These are phyloP conservation scores for Seira musarum DNA, from an alignment of 2,888 invertebrate species.

Conservation along the genomic window DNA sequence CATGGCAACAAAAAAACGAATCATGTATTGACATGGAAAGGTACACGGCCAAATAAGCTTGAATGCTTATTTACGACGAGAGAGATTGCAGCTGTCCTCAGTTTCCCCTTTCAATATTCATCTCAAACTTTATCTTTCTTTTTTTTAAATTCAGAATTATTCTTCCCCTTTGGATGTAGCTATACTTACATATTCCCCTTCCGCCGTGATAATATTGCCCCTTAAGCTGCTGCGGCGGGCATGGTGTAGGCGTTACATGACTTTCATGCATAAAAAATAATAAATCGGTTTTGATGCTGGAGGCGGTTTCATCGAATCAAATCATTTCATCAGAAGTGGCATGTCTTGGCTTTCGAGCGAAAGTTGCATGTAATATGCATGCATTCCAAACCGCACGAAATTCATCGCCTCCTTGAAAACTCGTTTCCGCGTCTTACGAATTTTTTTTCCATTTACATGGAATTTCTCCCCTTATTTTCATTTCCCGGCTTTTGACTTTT, in stretches of 20 bases:
- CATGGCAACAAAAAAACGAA: slow-evolving; percentile 8
- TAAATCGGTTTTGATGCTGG: slow-evolving; percentile 35
- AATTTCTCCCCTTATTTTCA: neutral
- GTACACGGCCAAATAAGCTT: slow-evolving; percentile 3
- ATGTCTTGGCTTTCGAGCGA: too few species aligned
- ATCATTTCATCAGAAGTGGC: slow-evolving; percentile 10
- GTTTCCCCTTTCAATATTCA: slow-evolving; percentile 8
- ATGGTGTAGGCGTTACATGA: slow-evolving; percentile 10
- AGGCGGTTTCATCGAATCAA: slow-evolving; percentile 21
- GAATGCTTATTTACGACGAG: slow-evolving; percentile 11
- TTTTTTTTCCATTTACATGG: slow-evolving; percentile 10
- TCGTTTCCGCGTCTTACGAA: neutral
- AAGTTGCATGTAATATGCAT: neutral
- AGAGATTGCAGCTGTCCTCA: slow-evolving; percentile 13
- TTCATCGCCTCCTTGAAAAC: neutral
- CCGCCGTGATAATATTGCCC: neutral
- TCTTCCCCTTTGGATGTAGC: neutral
- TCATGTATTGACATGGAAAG: slow-evolving; percentile 13
- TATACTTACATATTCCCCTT: neutral
- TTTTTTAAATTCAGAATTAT: neutral
- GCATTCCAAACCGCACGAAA: neutral
- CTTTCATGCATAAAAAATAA: slow-evolving; percentile 21
- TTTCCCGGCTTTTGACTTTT: slow-evolving; percentile 13
- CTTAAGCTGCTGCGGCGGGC: neutral
- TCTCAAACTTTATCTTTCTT: neutral